These are phyloP conservation scores for Euura lappo DNA, from an alignment of 1,140 invertebrate genomes.

Conservation along the genomic window DNA sequence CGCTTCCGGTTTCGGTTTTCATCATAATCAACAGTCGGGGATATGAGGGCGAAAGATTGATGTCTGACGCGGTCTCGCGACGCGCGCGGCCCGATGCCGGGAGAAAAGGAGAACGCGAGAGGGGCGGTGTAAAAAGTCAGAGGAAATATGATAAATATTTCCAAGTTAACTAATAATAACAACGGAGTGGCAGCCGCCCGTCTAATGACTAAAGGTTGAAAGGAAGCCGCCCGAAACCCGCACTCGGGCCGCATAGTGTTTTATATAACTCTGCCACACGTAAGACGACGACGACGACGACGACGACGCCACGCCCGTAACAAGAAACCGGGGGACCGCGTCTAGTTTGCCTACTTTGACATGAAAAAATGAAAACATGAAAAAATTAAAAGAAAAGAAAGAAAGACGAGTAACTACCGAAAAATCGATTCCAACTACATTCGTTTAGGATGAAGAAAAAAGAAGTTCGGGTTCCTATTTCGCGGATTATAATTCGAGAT, in stretches of 20 bases:
- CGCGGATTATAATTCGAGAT: conserved; percentile 1
- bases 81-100: too few species aligned
- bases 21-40: too few species aligned
- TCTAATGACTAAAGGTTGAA: conserved; percentile 17
- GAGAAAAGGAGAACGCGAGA: too few species aligned
- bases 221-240: conserved; percentile 10
- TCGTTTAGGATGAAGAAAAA: too few species aligned
- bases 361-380: too few species aligned
- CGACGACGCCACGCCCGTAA: conserved; percentile 5
- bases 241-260: neutral
- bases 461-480: neutral
- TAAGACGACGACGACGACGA: neutral
- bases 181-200: conserved; percentile 10
- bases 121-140: neutral
- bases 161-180: conserved; percentile 54
- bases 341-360: too few species aligned
- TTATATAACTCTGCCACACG: conserved; percentile 16
- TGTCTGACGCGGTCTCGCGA: too few species aligned
- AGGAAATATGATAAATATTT: conserved; percentile 52
- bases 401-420: too few species aligned
- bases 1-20: too few species aligned
- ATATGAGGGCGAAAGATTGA: too few species aligned
- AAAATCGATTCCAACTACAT: too few species aligned
- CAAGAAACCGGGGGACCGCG: neutral
- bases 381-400: too few species aligned